Percentiles rank a stretch among this genome's conserved stretches.
phyloP scores from a whole-genome alignment of 1,140 invertebrate genomes.

The Achatina immaculata region DNA sequence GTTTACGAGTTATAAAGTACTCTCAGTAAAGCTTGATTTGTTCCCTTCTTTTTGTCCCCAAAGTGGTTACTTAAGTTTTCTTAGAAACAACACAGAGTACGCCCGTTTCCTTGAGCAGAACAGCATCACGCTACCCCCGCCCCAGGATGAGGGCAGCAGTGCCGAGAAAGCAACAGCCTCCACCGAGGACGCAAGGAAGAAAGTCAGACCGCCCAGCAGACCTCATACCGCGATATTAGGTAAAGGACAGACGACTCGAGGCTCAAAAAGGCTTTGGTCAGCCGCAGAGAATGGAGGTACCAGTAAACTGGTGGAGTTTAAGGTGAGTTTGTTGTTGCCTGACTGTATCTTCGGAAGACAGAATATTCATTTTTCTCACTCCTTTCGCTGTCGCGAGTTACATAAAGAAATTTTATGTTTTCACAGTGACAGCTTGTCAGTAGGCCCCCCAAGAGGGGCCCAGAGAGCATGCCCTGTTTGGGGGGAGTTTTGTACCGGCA shows the following conservation, averaged over 20 bases:
- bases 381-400: too few species aligned
- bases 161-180: too few species aligned
- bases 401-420: too few species aligned
- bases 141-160: too few species aligned
- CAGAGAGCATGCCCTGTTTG: too few species aligned
- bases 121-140: slow-evolving; percentile 23
- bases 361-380: too few species aligned
- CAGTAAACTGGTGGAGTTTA: neutral
- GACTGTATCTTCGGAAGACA: too few species aligned
- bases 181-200: neutral
- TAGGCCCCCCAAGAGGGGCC: too few species aligned
- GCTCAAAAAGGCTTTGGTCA: neutral
- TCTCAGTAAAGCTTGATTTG: too few species aligned
- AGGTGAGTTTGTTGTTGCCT: neutral
- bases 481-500: too few species aligned
- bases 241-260: neutral
- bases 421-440: too few species aligned
- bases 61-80: slow-evolving; percentile 32
- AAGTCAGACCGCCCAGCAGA: neutral
- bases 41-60: neutral
- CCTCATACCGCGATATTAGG: neutral
- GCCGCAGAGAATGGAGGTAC: neutral
- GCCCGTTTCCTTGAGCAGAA: slow-evolving; percentile 18
- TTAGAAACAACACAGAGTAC: slow-evolving; percentile 30
- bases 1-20: too few species aligned